Conservation (phyloP, 2,888 invertebrate species). For the Lottia scabra region DNA sequence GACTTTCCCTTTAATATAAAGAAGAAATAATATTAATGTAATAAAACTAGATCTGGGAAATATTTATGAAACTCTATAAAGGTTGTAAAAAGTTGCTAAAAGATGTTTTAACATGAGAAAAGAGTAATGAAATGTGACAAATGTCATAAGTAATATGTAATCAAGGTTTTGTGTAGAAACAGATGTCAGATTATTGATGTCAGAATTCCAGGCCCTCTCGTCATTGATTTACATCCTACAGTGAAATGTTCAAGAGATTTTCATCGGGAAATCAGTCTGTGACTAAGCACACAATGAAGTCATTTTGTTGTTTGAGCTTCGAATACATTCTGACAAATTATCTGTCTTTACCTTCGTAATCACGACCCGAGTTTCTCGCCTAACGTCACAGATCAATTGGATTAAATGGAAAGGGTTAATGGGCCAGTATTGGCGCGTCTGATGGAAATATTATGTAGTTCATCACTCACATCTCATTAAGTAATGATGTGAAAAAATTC, state of each 20-base stretch:
- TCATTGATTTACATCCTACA: background rate
- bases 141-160: no score
- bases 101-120: no score
- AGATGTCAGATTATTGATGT: background rate
- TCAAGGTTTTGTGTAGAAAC: background rate
- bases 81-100: no score
- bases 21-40: no score
- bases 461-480: background rate
- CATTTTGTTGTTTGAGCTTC: background rate
- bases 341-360: background rate
- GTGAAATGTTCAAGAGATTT: background rate
- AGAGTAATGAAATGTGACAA: no score
- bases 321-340: background rate
- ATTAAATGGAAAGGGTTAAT: background rate
- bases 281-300: slow-evolving; percentile 3
- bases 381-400: background rate
- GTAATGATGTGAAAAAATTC: background rate
- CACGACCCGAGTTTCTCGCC: background rate
- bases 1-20: no score
- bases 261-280: background rate
- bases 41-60: no score
- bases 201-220: background rate
- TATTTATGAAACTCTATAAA: no score
- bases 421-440: background rate
- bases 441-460: slow-evolving; percentile 4